phyloP scores from a whole-genome alignment of 2,113 vertebrate species.

The Talpa occidentalis region DNA sequence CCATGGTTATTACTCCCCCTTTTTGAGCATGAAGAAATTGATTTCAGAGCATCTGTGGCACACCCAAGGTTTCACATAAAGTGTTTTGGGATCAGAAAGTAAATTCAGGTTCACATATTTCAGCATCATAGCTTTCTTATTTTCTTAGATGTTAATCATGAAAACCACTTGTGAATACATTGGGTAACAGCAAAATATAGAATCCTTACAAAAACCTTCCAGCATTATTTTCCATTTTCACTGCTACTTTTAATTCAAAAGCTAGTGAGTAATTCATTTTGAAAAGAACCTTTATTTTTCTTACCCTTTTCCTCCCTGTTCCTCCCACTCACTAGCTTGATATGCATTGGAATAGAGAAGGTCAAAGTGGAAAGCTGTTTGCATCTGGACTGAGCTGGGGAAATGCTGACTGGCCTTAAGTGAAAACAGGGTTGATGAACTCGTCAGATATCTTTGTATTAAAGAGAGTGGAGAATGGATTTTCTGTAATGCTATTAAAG shows the following conservation, averaged over 20 bases:
- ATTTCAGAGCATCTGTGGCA: neutral
- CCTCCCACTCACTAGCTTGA: neutral
- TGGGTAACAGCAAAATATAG: neutral
- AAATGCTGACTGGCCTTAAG: conserved; percentile 42
- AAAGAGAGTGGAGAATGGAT: conserved; percentile 1
- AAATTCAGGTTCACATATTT: neutral
- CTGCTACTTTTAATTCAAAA: neutral
- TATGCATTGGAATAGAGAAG: neutral
- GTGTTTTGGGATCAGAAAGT: neutral
- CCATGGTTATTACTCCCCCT: neutral
- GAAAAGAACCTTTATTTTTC: neutral
- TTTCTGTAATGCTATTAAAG: conserved; percentile 54
- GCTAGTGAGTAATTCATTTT: neutral
- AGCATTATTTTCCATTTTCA: neutral
- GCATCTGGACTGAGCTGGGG: neutral
- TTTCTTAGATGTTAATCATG: neutral
- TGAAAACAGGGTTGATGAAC: conserved; percentile 1
- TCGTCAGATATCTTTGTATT: conserved; percentile 13
- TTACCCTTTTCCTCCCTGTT: neutral
- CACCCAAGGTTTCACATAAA: neutral
- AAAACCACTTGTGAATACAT: neutral
- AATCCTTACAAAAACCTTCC: neutral
- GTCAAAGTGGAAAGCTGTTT: conserved; percentile 5
- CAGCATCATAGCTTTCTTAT: neutral
- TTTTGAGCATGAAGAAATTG: conserved; percentile 19